phyloP scores from a whole-genome alignment of 53 echinoderm and acorn worm genomes.

The Temnopleurus reevesii region DNA sequence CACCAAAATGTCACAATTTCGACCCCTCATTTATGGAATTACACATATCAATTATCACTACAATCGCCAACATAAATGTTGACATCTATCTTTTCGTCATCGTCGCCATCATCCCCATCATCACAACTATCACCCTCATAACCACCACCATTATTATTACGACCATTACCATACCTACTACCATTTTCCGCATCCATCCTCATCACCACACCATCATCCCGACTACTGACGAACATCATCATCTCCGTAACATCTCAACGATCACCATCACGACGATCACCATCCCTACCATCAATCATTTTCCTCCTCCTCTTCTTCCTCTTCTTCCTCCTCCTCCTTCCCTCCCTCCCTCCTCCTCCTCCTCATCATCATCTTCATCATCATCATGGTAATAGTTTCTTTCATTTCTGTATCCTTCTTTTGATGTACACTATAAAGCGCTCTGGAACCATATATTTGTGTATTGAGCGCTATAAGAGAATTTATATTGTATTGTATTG shows the following conservation, averaged over 20 bases:
- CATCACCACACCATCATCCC: slow-evolving; percentile 2
- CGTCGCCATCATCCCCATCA: background rate
- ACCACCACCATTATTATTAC: background rate
- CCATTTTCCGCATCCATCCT: too few species aligned
- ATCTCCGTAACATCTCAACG: background rate
- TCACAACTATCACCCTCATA: background rate
- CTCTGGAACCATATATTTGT: too few species aligned
- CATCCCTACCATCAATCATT: background rate
- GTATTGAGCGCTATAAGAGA: too few species aligned
- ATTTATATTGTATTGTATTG: too few species aligned
- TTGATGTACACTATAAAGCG: too few species aligned
- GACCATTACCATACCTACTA: background rate
- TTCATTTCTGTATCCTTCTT: background rate
- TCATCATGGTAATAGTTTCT: background rate
- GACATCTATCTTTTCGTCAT: background rate
- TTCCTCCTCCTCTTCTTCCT: background rate
- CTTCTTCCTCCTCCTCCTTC: background rate
- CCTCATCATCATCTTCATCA: background rate
- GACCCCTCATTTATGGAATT: too few species aligned
- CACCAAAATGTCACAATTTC: too few species aligned
- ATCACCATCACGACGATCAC: background rate
- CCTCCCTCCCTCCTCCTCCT: background rate
- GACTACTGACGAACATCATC: background rate
- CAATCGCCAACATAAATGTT: background rate
- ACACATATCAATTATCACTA: background rate